Evolutionary conservation across 2,113 vertebrate genomes (phyloP).

Genomic region (Nesoenas mayeri): DNA sequence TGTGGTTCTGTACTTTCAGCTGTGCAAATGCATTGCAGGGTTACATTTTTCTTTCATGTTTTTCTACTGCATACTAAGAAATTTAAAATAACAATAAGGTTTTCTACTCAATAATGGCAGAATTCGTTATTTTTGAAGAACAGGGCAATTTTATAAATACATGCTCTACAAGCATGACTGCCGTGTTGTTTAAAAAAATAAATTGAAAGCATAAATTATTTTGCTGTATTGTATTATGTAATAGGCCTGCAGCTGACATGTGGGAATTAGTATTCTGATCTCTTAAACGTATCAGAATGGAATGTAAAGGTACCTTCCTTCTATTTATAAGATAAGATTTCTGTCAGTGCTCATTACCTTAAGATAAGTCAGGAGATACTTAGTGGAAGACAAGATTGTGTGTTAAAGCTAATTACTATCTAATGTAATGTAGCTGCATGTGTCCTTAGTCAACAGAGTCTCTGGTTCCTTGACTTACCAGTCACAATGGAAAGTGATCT

Average conservation of each 20-base stretch:
- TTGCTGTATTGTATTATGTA: slow-evolving; percentile 48
- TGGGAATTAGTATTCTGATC: slow-evolving; percentile 70
- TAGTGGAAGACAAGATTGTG: slow-evolving; percentile 49
- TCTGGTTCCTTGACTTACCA: neutral
- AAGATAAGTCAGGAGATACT: slow-evolving; percentile 65
- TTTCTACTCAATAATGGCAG: neutral
- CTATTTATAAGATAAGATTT: slow-evolving; percentile 68
- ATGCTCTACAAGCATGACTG: neutral
- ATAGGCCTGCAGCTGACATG: slow-evolving; percentile 45
- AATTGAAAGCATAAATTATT: neutral
- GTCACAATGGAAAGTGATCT: neutral
- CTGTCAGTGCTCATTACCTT: slow-evolving; percentile 67
- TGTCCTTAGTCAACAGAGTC: neutral
- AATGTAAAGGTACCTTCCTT: slow-evolving; percentile 55
- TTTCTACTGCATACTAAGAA: neutral
- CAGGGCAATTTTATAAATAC: neutral
- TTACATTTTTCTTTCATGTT: neutral
- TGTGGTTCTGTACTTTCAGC: neutral
- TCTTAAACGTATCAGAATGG: slow-evolving; percentile 70
- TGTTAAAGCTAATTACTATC: slow-evolving; percentile 59
- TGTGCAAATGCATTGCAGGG: neutral
- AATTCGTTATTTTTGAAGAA: neutral
- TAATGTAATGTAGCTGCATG: slow-evolving; percentile 8
- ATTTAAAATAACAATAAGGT: neutral
- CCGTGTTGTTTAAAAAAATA: neutral